Percentiles rank a stretch among this genome's conserved stretches.
phyloP scores from a whole-genome alignment of 2,113 vertebrate species.

The Centrocercus urophasianus region DNA sequence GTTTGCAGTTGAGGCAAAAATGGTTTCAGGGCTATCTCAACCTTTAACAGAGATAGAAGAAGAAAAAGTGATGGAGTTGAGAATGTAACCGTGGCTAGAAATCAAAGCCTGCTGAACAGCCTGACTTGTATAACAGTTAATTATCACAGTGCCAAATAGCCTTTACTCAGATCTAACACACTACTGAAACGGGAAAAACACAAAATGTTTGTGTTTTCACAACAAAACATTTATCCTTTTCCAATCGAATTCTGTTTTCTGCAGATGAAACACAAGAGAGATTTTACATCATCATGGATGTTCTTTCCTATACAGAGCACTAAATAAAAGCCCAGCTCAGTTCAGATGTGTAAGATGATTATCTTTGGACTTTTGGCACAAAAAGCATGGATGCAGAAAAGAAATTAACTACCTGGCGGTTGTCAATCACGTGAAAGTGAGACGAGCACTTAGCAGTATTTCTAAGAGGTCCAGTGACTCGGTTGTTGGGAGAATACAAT shows the following conservation, averaged over 20 bases:
- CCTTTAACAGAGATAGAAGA: slow-evolving; percentile 74
- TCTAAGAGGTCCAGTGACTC: background rate
- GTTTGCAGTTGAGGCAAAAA: slow-evolving; percentile 98
- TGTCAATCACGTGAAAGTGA: background rate
- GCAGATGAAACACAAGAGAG: background rate
- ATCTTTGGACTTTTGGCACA: background rate
- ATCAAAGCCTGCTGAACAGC: background rate
- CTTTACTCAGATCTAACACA: accelerated
- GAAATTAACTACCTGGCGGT: background rate
- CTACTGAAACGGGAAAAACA: background rate
- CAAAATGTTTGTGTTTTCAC: background rate
- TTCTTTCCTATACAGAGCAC: background rate
- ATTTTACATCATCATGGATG: background rate
- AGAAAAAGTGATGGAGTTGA: background rate
- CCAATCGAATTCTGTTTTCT: background rate
- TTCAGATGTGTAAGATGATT: background rate
- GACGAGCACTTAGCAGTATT: background rate
- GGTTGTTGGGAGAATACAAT: background rate
- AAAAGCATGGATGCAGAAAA: background rate
- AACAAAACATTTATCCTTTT: background rate
- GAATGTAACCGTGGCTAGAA: background rate
- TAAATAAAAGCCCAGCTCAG: background rate
- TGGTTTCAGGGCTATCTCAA: slow-evolving; percentile 95
- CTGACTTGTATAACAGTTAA: background rate
- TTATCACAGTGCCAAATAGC: background rate